Percentiles rank a stretch among this genome's conserved stretches.
Conservation (phyloP, 1,140 invertebrate genomes). For the Trichomalopsis sarcophagae region DNA sequence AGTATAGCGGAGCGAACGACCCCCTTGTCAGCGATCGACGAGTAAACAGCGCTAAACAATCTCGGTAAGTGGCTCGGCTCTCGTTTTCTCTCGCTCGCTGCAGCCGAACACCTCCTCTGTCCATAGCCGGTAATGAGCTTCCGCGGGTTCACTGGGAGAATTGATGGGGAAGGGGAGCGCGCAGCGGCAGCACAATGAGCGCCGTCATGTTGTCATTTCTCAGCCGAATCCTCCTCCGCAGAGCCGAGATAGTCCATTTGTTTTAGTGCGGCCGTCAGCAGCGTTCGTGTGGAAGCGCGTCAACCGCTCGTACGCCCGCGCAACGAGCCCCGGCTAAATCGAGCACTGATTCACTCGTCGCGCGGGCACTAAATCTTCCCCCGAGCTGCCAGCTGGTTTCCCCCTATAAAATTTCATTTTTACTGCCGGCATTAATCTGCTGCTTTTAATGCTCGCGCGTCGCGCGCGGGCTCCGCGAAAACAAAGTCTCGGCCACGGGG, state of each 20-base stretch:
- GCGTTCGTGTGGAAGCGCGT: background rate
- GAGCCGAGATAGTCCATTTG: background rate
- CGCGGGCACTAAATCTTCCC: conserved; percentile 10
- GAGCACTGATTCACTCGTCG: conserved; percentile 25
- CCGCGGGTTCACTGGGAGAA: background rate
- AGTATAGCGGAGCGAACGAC: conserved; percentile 24
- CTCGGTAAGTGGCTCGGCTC: conserved; percentile 54
- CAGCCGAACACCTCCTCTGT: conserved; percentile 49
- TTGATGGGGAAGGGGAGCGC: background rate
- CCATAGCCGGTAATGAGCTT: conserved; percentile 56
- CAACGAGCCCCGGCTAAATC: conserved; percentile 8
- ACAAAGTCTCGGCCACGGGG: too few species aligned
- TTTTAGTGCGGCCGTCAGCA: background rate
- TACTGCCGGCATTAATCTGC: conserved; percentile 19
- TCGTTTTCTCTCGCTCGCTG: conserved; percentile 36
- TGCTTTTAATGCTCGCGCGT: too few species aligned
- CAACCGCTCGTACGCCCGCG: conserved; percentile 2
- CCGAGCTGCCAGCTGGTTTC: background rate
- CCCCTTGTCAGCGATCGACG: conserved; percentile 60
- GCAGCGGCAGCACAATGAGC: background rate
- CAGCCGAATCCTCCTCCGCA: background rate
- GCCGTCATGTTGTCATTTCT: background rate
- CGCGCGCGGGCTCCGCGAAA: too few species aligned
- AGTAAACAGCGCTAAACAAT: conserved; percentile 65
- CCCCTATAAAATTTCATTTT: conserved; percentile 24